A percentile compares a stretch with the other conserved stretches of the same genome.
phyloP scores from a whole-genome alignment of 2,888 invertebrate species.

The Drosophila longiperda region DNA sequence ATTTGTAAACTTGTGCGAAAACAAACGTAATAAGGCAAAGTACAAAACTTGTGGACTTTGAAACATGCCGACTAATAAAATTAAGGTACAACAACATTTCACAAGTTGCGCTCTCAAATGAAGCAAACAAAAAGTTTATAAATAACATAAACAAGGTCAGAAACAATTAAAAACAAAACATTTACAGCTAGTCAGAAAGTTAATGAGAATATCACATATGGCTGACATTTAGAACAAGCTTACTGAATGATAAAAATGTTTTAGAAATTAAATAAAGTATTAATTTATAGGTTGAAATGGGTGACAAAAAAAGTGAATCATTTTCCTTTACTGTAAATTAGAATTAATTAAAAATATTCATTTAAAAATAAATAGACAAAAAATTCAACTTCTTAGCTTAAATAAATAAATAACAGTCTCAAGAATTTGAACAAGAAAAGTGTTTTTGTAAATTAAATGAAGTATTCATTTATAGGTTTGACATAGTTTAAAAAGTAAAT shows the following conservation, averaged over 20 bases:
- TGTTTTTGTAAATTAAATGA: too few relatives aligned
- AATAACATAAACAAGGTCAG: constrained; percentile 21
- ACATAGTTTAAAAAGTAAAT: too few relatives aligned
- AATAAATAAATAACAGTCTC: too few relatives aligned
- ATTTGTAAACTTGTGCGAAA: constrained; percentile 36
- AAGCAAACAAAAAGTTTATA: not conserved
- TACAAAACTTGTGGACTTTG: constrained; percentile 31
- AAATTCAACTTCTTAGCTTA: too few relatives aligned
- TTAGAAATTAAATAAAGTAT: not conserved
- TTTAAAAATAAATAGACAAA: not conserved
- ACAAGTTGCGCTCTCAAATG: not conserved
- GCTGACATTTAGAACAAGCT: not conserved
- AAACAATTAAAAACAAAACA: constrained; percentile 7
- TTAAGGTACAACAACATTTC: not conserved
- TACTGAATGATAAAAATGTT: not conserved
- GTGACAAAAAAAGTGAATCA: not conserved
- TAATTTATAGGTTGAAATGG: not conserved
- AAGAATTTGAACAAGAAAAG: too few relatives aligned
- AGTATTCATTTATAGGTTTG: too few relatives aligned
- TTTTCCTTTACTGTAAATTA: not conserved
- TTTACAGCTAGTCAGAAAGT: not conserved
- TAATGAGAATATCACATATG: not conserved
- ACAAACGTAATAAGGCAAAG: constrained; percentile 23
- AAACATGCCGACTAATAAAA: not conserved
- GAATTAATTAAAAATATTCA: not conserved